These are phyloP conservation scores for Dolichallabes microphthalmus DNA, from an alignment of 2,113 vertebrate species.

Conservation along the genomic window DNA sequence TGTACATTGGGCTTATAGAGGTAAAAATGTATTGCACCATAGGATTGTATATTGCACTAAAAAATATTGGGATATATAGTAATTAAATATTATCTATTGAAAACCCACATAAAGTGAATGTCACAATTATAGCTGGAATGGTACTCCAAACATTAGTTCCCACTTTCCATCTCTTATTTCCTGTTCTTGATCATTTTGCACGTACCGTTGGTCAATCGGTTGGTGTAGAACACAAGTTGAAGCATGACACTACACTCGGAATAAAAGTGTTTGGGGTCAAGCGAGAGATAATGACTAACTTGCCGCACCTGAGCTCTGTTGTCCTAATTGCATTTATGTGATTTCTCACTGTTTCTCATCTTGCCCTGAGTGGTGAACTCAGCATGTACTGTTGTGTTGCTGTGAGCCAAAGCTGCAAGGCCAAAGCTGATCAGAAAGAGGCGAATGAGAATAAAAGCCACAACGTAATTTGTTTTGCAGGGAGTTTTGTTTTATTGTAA, in stretches of 20 bases:
- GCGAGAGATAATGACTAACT: not conserved
- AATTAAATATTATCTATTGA: too few relatives aligned
- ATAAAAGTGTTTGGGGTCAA: not conserved
- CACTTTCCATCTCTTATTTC: not conserved
- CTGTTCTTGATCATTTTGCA: not conserved
- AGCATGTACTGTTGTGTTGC: not conserved
- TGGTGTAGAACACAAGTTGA: not conserved
- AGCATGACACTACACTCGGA: not conserved
- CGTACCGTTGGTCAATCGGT: not conserved
- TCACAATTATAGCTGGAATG: not conserved
- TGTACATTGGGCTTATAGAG: too few relatives aligned
- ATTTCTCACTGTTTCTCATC: not conserved
- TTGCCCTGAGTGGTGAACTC: not conserved
- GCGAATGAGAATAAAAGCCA: not conserved
- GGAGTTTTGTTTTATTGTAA: not conserved
- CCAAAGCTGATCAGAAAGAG: not conserved
- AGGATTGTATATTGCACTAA: too few relatives aligned
- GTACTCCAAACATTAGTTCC: not conserved
- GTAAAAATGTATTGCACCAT: too few relatives aligned
- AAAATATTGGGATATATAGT: too few relatives aligned
- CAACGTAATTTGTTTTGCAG: not conserved
- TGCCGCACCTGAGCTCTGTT: not conserved
- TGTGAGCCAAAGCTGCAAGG: not conserved
- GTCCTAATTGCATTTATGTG: not conserved
- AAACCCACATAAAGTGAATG: too few relatives aligned